Evolutionary conservation across 2,888 invertebrate genomes (phyloP), one percentile per base, ranked within the genome.

Genomic region (Thalpophila matura): DNA sequence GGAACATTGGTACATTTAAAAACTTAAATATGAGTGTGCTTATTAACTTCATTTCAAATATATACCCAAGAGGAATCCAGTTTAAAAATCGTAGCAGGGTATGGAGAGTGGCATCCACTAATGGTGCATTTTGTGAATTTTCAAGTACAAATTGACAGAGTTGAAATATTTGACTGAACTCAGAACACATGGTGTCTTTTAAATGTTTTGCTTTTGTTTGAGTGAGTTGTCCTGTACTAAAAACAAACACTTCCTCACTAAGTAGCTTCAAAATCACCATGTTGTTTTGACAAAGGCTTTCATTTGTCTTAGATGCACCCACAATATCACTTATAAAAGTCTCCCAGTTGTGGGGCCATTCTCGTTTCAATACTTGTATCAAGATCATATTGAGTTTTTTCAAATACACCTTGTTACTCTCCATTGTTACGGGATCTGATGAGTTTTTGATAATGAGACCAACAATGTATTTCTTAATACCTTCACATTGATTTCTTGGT

Each of bases 321-420:
- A 99, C 99, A 89, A 99, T 99, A 90, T 99, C 99, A 86, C 98
- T 97, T 83, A 99, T 99, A 92, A 99, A 99, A 26, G 99, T 97
- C 85, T 99, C 99, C 99, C 99, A 99, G 90, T 99, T 99, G 89
- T 99, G 99, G 59, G 99, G 99, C 99, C 99, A 99, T 93, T 99
- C 99, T 85, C 99, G 96, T 93, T 99, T 99, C 86, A 99, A 96
- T 75, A 99, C 99, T 96, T 99, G 99, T 76, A 99, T 99, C 88
- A 99, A 96, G 87, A 99, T 99, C 97, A 99, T 98, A 89, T 99
- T 99, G 47, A 99, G 95, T 94, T 99, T 99, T 90, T 99, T 99
- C 78, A 99, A 96, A 93, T 99, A 99, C 46, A 99, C 98, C 94
- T 98, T 99, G 90, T 99, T 99, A 81, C 96, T 96, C 85, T 99